phyloP scores from a whole-genome alignment of 35 echinoderm and acorn worm species.

The Ophioderma brevispina region DNA sequence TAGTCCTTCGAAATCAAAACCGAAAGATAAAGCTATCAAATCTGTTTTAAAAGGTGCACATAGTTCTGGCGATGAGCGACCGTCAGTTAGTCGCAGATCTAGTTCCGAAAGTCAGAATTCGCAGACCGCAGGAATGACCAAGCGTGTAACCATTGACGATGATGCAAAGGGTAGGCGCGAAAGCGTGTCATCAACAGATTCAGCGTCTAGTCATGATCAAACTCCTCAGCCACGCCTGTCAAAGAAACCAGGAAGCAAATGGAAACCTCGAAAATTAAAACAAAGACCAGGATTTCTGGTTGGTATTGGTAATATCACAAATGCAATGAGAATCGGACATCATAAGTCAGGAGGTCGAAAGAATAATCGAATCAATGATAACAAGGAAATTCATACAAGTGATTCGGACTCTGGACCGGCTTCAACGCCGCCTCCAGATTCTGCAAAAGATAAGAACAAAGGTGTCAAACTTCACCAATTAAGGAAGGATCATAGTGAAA shows the following conservation, averaged over 20 bases:
- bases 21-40: slow-evolving; percentile 24
- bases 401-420: not conserved
- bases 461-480: not conserved
- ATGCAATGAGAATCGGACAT: slow-evolving; percentile 41
- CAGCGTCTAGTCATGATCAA: slow-evolving; percentile 16
- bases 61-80: slow-evolving; percentile 53
- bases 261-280: slow-evolving; percentile 55
- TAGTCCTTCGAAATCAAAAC: not conserved
- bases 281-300: slow-evolving; percentile 51
- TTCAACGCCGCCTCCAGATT: not conserved
- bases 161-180: not conserved
- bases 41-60: slow-evolving; percentile 33
- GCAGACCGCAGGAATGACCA: slow-evolving; percentile 4
- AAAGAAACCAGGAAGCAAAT: slow-evolving; percentile 50
- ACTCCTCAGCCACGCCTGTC: slow-evolving; percentile 51
- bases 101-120: slow-evolving; percentile 44
- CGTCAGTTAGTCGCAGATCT: slow-evolving; percentile 24
- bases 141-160: slow-evolving; percentile 52
- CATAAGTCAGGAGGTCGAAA: slow-evolving; percentile 5
- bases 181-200: slow-evolving; percentile 57
- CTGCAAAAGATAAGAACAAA: not conserved
- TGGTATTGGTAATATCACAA: slow-evolving; percentile 60
- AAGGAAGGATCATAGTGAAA: not conserved
- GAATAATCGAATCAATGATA: not conserved
- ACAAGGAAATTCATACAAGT: slow-evolving; percentile 16